These are phyloP conservation scores for Trissolcus japonicus DNA, from an alignment of 2,888 invertebrate genomes.

Conservation along the genomic window DNA sequence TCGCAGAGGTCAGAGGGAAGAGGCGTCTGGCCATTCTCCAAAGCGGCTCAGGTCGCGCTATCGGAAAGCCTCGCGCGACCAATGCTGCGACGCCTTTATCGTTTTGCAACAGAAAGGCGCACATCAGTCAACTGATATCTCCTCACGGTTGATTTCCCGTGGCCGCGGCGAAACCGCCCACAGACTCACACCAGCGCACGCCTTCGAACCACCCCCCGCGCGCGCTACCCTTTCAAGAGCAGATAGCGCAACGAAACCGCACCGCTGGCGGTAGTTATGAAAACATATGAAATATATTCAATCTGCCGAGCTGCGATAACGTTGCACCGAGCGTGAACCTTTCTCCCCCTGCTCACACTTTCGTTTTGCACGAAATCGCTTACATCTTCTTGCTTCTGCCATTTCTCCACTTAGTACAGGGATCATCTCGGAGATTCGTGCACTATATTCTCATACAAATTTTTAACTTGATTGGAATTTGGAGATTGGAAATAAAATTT, in stretches of 20 bases:
- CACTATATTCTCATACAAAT: neutral
- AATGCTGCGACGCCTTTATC: slow-evolving; percentile 76
- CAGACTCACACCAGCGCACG: slow-evolving; percentile 48
- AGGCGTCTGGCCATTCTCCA: slow-evolving; percentile 56
- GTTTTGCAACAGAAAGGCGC: slow-evolving; percentile 77
- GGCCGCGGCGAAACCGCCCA: slow-evolving; percentile 68
- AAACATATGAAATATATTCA: slow-evolving; percentile 75
- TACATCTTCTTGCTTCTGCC: slow-evolving; percentile 34
- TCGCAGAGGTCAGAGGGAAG: slow-evolving; percentile 32
- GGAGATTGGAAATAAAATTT: too few species aligned
- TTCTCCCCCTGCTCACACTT: slow-evolving; percentile 39
- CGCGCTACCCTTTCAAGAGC: slow-evolving; percentile 41
- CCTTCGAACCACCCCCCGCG: slow-evolving; percentile 52
- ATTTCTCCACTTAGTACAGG: slow-evolving; percentile 19
- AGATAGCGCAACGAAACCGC: slow-evolving; percentile 62
- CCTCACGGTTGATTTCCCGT: slow-evolving; percentile 78
- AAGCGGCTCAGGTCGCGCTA: slow-evolving; percentile 60
- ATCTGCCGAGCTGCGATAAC: slow-evolving; percentile 59
- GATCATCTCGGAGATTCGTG: slow-evolving; percentile 7
- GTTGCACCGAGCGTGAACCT: slow-evolving; percentile 60
- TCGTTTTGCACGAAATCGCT: slow-evolving; percentile 30
- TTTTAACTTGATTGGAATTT: slow-evolving; percentile 5
- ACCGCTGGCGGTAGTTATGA: slow-evolving; percentile 71
- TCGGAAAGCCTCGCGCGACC: slow-evolving; percentile 75
- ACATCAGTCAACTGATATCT: slow-evolving; percentile 77